These are phyloP conservation scores for Perizoma flavofasciatum DNA, from an alignment of 2,888 invertebrate species.

Conservation along the genomic window DNA sequence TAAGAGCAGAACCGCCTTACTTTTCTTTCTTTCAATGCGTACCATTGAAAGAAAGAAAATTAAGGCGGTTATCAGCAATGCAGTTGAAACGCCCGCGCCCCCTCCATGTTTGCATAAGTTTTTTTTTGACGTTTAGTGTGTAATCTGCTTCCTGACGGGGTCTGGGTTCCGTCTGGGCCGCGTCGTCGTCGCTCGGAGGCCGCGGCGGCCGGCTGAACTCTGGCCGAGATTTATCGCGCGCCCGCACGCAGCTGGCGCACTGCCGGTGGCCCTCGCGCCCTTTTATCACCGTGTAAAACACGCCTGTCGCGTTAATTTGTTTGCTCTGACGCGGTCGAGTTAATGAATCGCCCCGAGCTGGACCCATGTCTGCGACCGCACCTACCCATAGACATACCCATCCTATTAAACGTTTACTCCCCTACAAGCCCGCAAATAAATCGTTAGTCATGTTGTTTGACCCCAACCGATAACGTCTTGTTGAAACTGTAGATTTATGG, in stretches of 20 bases:
- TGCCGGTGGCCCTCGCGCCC: constrained; percentile 70
- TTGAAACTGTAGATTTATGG: constrained; percentile 42
- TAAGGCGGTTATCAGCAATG: constrained; percentile 20
- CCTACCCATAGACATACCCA: constrained; percentile 32
- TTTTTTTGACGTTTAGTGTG: constrained; percentile 23
- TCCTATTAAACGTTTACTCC: constrained; percentile 75
- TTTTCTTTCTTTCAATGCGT: no score
- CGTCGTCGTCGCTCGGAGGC: constrained; percentile 3
- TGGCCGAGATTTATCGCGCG: constrained; percentile 70
- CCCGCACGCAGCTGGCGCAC: constrained; percentile 74
- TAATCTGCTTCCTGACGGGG: constrained; percentile 27
- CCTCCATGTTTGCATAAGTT: constrained; percentile 24
- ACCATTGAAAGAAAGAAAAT: constrained; percentile 8
- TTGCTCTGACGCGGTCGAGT: constrained; percentile 78
- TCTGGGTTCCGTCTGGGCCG: constrained; percentile 26
- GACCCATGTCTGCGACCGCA: constrained; percentile 72
- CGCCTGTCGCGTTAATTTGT: constrained; percentile 81
- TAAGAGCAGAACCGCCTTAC: background rate
- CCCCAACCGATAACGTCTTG: constrained; percentile 46
- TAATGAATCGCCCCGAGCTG: constrained; percentile 80
- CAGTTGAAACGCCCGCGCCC: constrained; percentile 16
- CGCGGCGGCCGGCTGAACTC: constrained; percentile 36
- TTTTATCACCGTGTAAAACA: constrained; percentile 80
- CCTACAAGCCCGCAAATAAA: constrained; percentile 72
- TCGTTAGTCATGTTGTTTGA: constrained; percentile 70